Base-by-base conservation (phyloP, 2,888 invertebrate species). In the Auanema freiburgensis region DNA sequence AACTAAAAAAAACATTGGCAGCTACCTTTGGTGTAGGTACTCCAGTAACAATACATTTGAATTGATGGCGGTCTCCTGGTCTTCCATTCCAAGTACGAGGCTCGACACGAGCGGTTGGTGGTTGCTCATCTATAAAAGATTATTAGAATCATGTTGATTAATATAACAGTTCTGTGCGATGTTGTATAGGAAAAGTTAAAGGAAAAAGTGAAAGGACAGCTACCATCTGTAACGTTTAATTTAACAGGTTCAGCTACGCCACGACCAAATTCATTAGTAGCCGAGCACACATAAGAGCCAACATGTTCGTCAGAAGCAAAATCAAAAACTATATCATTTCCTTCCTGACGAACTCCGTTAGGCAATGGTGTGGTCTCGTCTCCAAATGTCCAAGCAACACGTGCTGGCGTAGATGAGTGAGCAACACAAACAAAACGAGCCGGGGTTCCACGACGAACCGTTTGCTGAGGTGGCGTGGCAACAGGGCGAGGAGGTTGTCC, bases 31-130 rank as follows among this genome's bases (percentile, higher is more conserved):
- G 81, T 33, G 77, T 69, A 33, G 81, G 81, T 23, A 69, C 63
- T 61, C 81, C 81, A 44, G 83, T 80, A 46, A 72, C 72, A 59
- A 77, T 74, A 59, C 82, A 82, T 59, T 72, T 67, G 74, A 82
- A 81, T 63, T 80, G 78, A 51, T 82, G 79, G 2, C 69, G 56
- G 18, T 80, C 78, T 57, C 81, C 82, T n/a, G 80, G 78, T 59
- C 80, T 73, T 49, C 83, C 82, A 56, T 83, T 81, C 80, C 83
- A 83, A 8, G 77, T 75, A 16, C 80, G 69, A 21, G 82, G 82
- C 58, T 77, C 79, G 18, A 82, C 82, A 41, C 76, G 71, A 25
- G 81, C 82, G 0, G 83, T 83, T 49, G 83, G 83, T 40, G 82
- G 83, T 49, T 74, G 74, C 69, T 83, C 79, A 55, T 79, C 82